Evolutionary conservation across 2,113 vertebrate genomes (phyloP).

Genomic region (Tachysurus vachellii): DNA sequence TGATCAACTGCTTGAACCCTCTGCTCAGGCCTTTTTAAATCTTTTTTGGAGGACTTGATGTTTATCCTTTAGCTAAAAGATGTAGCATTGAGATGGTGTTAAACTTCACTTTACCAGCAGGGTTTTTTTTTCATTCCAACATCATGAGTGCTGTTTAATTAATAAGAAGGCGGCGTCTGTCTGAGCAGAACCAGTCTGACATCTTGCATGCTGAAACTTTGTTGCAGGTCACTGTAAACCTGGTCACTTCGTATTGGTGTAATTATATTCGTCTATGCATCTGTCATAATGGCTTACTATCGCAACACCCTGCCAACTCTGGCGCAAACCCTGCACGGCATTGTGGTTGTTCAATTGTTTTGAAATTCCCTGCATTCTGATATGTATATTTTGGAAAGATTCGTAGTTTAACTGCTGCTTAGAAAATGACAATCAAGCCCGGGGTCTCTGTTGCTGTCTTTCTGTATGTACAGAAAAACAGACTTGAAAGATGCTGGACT

Average conservation of each 20-base stretch:
- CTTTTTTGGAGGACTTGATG: background rate
- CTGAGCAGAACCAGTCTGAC: background rate
- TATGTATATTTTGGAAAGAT: constrained; percentile 9
- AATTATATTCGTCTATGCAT: background rate
- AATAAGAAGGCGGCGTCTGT: background rate
- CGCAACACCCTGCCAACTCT: background rate
- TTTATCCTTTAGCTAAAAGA: constrained; percentile 32
- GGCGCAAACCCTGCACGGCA: background rate
- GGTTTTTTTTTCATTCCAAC: background rate
- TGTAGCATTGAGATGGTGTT: background rate
- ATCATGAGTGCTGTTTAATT: background rate
- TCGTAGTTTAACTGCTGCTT: constrained; percentile 58
- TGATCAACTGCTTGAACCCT: background rate
- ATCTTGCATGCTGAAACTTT: background rate
- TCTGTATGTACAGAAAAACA: background rate
- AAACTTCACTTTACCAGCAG: background rate
- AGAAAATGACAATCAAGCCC: constrained; percentile 66
- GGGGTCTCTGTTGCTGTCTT: constrained; percentile 40
- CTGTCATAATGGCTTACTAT: background rate
- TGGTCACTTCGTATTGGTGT: constrained; percentile 5
- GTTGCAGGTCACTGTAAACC: background rate
- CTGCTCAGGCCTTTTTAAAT: background rate
- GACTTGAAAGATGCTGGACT: constrained; percentile 31
- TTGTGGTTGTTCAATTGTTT: constrained; percentile 1
- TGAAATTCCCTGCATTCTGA: constrained; percentile 14